Base-by-base conservation (phyloP, 2,113 vertebrate genomes). In the Camarhynchus parvulus region DNA sequence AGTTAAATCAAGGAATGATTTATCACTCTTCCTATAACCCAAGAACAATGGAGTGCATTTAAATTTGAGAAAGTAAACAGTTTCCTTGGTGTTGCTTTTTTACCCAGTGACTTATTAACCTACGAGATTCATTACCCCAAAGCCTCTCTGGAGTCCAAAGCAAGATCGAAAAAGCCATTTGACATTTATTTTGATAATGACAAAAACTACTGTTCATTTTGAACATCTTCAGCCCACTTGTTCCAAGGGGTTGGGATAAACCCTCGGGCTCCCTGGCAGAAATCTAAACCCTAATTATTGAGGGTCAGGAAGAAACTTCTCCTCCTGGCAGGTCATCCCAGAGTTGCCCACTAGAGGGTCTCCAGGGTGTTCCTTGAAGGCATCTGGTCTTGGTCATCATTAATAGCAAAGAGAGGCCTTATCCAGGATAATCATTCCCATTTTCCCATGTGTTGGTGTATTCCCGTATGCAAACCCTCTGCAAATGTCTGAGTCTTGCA, bases 341-440 rank as follows among this genome's bases (percentile, higher is more conserved):
- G 76, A 75, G 83, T 87, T 96, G 94, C 92, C 96, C 96, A 92
- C 95, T 95, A 95, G 93, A 94, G 88, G 96, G 94, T 97, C 95
- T 96, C 95, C 83, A 92, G 94, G 90, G 94, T 63, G 95, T 92
- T 95, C 90, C 83, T 90, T 83, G 87, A n/a, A 96, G 90, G 80
- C 88, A 89, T 93, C 68, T 93, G 64, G 79, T 81, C 69, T 82
- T 95, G 91, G 89, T 87, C 91, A 93, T 90, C 93, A 68, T 82
- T 93, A 95, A 94, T n/a, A 97, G 94, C 76, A 20, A 63, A 80
- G 69, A 59, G 91, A 93, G 86, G 80, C 91, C 94, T 94, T 64
- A 89, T 70, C 75, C 69, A 72, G 64, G 69, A 87, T 82, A 95
- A 96, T 93, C 53, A 68, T 78, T 82, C 73, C 68, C 42, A 64